Conservation (phyloP, 2,113 vertebrate genomes). For the Psephotus haematonotus region DNA sequence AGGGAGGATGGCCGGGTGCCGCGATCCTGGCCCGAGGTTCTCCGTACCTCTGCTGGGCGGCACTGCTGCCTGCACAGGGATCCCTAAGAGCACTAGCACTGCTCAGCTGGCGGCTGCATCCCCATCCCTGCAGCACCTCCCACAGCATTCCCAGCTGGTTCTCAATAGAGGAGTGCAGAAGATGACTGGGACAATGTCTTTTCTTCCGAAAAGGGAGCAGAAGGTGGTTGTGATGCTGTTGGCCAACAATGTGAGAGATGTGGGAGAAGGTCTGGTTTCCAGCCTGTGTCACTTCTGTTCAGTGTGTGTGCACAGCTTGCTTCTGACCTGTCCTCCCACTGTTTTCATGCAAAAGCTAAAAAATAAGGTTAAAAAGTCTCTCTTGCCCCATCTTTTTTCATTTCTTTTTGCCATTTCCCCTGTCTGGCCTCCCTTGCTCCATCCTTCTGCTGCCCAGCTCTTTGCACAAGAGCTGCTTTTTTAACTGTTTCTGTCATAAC, state of each 20-base stretch:
- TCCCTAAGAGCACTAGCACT: background rate
- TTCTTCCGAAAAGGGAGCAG: background rate
- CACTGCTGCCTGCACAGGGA: accelerated
- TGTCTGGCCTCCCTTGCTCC: background rate
- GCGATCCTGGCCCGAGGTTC: accelerated
- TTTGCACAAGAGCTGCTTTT: background rate
- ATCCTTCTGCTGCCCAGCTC: background rate
- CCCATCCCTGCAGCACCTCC: background rate
- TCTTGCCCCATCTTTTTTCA: background rate
- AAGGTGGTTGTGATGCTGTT: background rate
- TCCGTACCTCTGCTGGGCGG: accelerated
- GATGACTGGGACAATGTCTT: background rate
- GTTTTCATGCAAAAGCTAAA: background rate
- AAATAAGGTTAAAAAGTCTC: background rate
- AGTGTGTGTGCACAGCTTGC: background rate
- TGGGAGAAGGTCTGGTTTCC: background rate
- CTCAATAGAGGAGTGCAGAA: background rate
- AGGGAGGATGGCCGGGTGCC: background rate
- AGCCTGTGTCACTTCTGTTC: background rate
- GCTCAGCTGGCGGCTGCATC: background rate
- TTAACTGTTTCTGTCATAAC: background rate
- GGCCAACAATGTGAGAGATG: accelerated
- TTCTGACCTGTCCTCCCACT: background rate
- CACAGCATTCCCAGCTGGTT: background rate
- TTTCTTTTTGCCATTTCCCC: background rate